phyloP scores from a whole-genome alignment of 2,797 vertebrate species.

The Scolopax bukidnonensis region DNA sequence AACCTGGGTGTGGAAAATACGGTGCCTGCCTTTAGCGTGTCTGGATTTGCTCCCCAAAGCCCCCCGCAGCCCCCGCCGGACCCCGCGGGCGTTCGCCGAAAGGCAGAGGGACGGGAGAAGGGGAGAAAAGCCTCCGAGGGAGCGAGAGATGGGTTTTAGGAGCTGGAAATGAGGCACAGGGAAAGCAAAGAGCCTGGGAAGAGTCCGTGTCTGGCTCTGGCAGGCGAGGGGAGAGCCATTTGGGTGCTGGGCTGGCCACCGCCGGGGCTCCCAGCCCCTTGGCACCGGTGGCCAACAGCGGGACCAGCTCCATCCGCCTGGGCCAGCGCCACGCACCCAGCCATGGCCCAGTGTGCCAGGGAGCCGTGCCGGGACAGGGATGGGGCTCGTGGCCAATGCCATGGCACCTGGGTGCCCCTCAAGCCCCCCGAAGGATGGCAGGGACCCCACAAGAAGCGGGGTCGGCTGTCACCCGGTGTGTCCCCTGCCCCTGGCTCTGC shows the following conservation, averaged over 20 bases:
- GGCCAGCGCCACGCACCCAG: too few species aligned
- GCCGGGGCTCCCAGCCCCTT: background rate
- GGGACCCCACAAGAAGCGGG: background rate
- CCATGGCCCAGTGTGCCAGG: background rate
- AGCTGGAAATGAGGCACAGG: background rate
- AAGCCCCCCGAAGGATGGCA: fast-evolving
- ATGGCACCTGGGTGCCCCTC: fast-evolving
- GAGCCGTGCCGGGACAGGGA: background rate
- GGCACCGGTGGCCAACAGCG: fast-evolving
- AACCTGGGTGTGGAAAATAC: fast-evolving
- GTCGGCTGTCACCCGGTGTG: background rate
- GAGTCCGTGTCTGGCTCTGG: background rate
- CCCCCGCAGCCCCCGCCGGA: background rate
- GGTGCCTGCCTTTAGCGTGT: background rate
- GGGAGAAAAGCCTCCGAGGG: background rate
- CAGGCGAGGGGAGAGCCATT: background rate
- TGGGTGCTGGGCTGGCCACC: background rate
- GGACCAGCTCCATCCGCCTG: background rate
- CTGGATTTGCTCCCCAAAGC: background rate
- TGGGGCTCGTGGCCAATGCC: background rate
- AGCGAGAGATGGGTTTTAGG: fast-evolving
- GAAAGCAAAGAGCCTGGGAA: background rate
- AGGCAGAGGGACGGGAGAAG: background rate
- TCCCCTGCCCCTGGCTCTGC: background rate
- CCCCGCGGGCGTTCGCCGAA: fast-evolving